These are phyloP conservation scores for Mastomys natalensis DNA, from an alignment of 2,113 vertebrate species.

Conservation along the genomic window DNA sequence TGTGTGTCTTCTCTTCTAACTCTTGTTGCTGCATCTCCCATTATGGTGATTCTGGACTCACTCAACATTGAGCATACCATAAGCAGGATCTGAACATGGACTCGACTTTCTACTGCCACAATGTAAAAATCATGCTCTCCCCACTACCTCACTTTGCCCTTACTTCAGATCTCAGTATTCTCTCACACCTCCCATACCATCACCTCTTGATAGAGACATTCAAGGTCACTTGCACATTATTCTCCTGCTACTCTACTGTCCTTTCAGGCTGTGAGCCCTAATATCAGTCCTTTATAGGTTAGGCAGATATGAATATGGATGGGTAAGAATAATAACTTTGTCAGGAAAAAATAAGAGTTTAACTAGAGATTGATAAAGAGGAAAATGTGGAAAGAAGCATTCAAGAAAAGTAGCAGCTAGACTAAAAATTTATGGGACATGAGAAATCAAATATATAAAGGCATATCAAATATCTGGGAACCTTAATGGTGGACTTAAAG, in stretches of 20 bases:
- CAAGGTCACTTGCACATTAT: background rate
- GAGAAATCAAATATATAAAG: background rate
- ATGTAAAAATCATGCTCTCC: background rate
- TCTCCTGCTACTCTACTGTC: background rate
- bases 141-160: background rate
- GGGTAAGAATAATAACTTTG: background rate
- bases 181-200: background rate
- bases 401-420: background rate
- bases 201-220: background rate
- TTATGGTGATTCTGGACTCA: background rate
- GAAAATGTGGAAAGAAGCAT: background rate
- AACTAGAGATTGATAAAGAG: background rate
- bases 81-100: background rate
- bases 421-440: background rate
- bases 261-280: background rate
- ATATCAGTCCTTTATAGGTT: background rate
- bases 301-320: background rate
- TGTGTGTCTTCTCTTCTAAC: background rate
- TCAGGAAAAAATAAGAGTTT: background rate
- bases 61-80: background rate
- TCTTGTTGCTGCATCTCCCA: background rate
- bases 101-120: background rate
- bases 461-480: background rate
- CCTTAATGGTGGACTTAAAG: background rate
- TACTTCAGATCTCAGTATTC: background rate